Base-by-base conservation (phyloP, 2,888 invertebrate genomes). In the Nymphalis polychloros region DNA sequence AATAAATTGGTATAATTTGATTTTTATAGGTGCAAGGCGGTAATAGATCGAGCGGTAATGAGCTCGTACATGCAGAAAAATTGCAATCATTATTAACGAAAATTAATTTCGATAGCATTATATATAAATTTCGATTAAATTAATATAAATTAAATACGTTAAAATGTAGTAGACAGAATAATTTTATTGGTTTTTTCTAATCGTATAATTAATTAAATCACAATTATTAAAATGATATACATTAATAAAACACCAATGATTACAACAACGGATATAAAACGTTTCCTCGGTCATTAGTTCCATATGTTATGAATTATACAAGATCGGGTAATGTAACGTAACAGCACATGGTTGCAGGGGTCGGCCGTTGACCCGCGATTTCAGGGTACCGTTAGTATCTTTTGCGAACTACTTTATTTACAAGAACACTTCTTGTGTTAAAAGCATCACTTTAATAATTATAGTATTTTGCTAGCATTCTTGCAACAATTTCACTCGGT, bases 301-400 rank as follows among this genome's bases (percentile, higher is more conserved):
- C 59, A 68, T 70, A 53, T 66, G 59, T 62, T 70, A 65, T 59
- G 63, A 66, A 68, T 70, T 72, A 70, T 65, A 72, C 67, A 71
- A 70, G 65, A 66, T 68, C 60, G 60, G 59, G 61, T 70, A 66
- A 68, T 64, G 68, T 53, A 66, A 47, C 60, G 55, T 65, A 64
- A 66, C 69, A 77, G 75, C 88, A 85, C 84, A 85, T 87, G 86
- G 78, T 59, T 67, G 78, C 79, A 84, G 85, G 86, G 87, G 88
- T 83, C 89, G 89, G 89, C 84, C 89, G 78, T 78, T 83, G 89
- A 88, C 88, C 89, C 78, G 77, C 76, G 79, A 79, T 82, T 81
- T 84, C 79, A 82, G 76, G 79, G 78, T 83, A 84, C 86, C 82
- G 86, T 85, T 89, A 88, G 87, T 86, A 84, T 87, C 85, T 87